Evolutionary conservation across 1,140 invertebrate species (phyloP).

Genomic region (Drosophila sp.): DNA sequence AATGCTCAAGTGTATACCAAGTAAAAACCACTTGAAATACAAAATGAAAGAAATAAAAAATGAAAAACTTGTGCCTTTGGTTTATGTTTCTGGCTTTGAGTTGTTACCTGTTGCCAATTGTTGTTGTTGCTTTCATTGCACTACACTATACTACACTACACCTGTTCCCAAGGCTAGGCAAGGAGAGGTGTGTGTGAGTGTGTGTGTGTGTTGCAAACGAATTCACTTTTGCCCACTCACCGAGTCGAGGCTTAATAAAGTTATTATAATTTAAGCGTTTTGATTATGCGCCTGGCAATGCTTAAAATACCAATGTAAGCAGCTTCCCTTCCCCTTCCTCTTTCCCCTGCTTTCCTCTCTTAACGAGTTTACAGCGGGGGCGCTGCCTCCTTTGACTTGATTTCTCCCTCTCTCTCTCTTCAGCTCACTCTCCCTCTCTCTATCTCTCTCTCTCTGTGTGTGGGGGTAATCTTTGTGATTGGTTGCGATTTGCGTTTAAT

Average conservation of each 20-base stretch:
- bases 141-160: constrained; percentile 80
- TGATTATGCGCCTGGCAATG: constrained; percentile 82
- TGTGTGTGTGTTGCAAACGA: constrained; percentile 35
- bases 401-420: constrained; percentile 5
- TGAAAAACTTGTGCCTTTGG: constrained; percentile 43
- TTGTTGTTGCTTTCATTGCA: constrained; percentile 61
- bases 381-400: constrained; percentile 42
- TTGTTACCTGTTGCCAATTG: constrained; percentile 64
- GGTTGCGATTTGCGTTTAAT: constrained; percentile 82
- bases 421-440: constrained; percentile 15
- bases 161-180: constrained; percentile 61
- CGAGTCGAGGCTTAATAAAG: constrained; percentile 74
- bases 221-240: constrained; percentile 57
- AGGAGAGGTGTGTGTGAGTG: constrained; percentile 34
- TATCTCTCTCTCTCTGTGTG: constrained; percentile 39
- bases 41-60: constrained; percentile 46
- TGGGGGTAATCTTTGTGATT: constrained; percentile 81
- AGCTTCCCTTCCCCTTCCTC: constrained; percentile 32
- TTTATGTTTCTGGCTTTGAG: constrained; percentile 40
- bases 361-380: constrained; percentile 48
- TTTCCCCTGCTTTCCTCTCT: background rate
- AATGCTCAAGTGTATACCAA: constrained; percentile 69
- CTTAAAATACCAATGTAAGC: constrained; percentile 82
- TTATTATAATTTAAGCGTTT: constrained; percentile 84
- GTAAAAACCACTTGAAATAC: constrained; percentile 71